Evolutionary conservation across 1,140 invertebrate genomes (phyloP), one percentile per base, ranked within the genome.

Genomic region (Anagrus nilaparvatae): DNA sequence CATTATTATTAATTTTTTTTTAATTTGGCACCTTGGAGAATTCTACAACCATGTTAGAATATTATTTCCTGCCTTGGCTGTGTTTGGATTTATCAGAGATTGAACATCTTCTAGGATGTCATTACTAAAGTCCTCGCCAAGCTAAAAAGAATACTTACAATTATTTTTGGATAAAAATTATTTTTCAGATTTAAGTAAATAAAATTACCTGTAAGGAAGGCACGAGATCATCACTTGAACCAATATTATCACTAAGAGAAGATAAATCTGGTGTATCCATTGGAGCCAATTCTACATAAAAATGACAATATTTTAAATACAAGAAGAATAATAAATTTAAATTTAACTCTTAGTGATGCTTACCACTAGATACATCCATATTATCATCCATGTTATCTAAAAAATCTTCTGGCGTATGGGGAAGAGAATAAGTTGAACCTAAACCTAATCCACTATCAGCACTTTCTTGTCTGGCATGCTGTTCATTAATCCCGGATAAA

Each of bases 331-430:
- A n/a, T n/a, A n/a, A n/a, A n/a, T n/a, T n/a, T n/a, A n/a, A n/a
- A n/a, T n/a, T n/a, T n/a, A n/a, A n/a, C n/a, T n/a, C n/a, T n/a
- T n/a, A n/a, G n/a, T n/a, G 16, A 40, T 40, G 50, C 70, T 71
- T 63, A 74, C 79, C 78, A 61, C 79, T 84, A 51, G 75, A 77
- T 45, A 79, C 81, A 55, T 86, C 83, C 82, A 87, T 87, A 47
- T 82, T 84, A 53, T 91, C 87, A 59, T 91, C 88, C 65, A 92
- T 86, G 53, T 83, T 82, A 28, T 78, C 74, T 36, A 94, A 76
- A 67, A 92, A 91, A 69, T 91, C 91, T 66, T 94, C 88, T 12
- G 90, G 88, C 38, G 89, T 92, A 59, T 89, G 84, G 34, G 89
- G 85, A 65, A 92, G 75, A 25, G 85, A 88, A 65, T 89, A 93